Conservation (phyloP, 2,888 invertebrate genomes). For the Agrotis segetum region DNA sequence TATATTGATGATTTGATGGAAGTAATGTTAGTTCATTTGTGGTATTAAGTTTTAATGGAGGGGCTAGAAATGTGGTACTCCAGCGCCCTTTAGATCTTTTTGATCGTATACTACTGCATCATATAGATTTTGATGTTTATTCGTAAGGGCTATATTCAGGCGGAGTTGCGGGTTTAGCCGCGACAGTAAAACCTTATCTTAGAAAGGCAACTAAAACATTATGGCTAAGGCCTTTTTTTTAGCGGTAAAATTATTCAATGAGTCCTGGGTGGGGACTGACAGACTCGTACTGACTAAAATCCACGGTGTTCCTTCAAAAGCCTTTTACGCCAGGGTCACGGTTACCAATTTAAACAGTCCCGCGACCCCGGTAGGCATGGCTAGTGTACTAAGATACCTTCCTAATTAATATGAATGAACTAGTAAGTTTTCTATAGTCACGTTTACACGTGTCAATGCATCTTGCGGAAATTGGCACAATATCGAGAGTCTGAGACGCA, state of each 20-base stretch:
- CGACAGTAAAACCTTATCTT: too few relatives aligned
- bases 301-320: too few relatives aligned
- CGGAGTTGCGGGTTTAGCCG: too few relatives aligned
- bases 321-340: too few relatives aligned
- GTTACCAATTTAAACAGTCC: too few relatives aligned
- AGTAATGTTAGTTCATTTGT: slow-evolving; percentile 21
- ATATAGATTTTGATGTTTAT: not conserved
- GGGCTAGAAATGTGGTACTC: not conserved
- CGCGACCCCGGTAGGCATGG: too few relatives aligned
- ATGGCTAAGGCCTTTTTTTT: too few relatives aligned
- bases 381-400: not conserved
- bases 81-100: not conserved
- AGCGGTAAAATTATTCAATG: too few relatives aligned
- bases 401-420: not conserved
- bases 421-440: not conserved
- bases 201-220: too few relatives aligned
- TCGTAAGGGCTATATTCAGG: too few relatives aligned
- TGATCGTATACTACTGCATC: not conserved
- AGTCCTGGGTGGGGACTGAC: too few relatives aligned
- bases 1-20: slow-evolving; percentile 18
- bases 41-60: slow-evolving; percentile 20
- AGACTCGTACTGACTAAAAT: too few relatives aligned
- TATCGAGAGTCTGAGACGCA: slow-evolving; percentile 1
- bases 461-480: slow-evolving; percentile 19
- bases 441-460: not conserved